A percentile compares a stretch with the other conserved stretches of the same genome.
phyloP scores from a whole-genome alignment of 2,113 vertebrate species.

The Erythrocercus mccallii region DNA sequence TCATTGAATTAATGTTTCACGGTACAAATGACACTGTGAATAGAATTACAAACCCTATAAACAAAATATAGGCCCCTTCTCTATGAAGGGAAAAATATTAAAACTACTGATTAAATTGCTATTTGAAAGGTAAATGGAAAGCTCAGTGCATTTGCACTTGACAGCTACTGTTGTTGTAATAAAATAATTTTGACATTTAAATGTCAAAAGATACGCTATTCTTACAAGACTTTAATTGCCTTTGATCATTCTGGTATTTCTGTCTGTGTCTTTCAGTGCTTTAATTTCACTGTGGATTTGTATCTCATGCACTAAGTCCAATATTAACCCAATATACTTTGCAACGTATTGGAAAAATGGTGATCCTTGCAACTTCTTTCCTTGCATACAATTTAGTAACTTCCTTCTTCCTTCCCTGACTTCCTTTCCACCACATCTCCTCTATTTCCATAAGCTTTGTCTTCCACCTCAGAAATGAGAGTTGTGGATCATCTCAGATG shows the following conservation, averaged over 20 bases:
- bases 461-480: neutral
- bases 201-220: conserved; percentile 22
- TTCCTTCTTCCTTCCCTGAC: neutral
- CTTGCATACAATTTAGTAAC: neutral
- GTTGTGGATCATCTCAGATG: neutral
- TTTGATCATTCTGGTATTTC: neutral
- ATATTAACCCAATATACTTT: neutral
- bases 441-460: neutral
- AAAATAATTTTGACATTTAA: conserved; percentile 51
- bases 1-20: neutral
- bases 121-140: neutral
- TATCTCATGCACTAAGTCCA: neutral
- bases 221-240: neutral
- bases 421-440: neutral
- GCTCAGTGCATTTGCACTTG: neutral
- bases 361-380: neutral
- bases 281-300: neutral
- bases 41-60: neutral
- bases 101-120: neutral
- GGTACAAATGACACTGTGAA: neutral
- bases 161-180: conserved; percentile 19
- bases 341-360: neutral
- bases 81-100: neutral
- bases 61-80: neutral
- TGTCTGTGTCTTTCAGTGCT: neutral